phyloP scores from a whole-genome alignment of 2,113 vertebrate species.

The Phyllostomus hastatus region DNA sequence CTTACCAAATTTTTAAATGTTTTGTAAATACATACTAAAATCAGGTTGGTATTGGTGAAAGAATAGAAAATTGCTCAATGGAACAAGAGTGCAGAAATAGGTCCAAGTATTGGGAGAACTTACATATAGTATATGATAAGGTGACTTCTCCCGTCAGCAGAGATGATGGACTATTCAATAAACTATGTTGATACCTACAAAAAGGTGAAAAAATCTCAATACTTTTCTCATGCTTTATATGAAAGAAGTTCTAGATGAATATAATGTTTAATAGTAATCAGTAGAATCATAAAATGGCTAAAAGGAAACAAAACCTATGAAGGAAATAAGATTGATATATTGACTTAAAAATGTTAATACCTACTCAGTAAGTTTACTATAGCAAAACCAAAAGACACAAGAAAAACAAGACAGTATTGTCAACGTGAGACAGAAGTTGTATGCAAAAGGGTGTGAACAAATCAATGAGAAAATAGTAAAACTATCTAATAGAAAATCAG shows the following conservation, averaged over 20 bases:
- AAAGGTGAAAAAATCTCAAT: neutral
- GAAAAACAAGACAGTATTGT: neutral
- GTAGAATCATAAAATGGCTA: neutral
- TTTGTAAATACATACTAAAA: neutral
- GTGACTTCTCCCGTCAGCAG: neutral
- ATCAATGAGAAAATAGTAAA: conserved; percentile 21
- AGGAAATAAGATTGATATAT: neutral
- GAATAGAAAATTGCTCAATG: neutral
- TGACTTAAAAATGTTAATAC: neutral
- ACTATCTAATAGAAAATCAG: neutral
- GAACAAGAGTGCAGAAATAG: neutral
- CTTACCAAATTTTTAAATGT: conserved; percentile 17
- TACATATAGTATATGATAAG: neutral
- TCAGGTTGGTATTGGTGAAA: neutral
- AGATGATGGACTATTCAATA: neutral
- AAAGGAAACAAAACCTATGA: neutral
- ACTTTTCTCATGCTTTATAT: neutral
- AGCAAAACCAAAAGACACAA: neutral
- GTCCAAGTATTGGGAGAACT: neutral
- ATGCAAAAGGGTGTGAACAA: neutral
- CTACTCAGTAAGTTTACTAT: neutral
- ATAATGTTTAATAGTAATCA: neutral
- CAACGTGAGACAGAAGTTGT: neutral
- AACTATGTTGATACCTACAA: neutral
- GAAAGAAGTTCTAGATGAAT: neutral